Evolutionary conservation across 1,140 invertebrate species (phyloP), one percentile per base, ranked within the genome.

Genomic region (Mamestra configurata): DNA sequence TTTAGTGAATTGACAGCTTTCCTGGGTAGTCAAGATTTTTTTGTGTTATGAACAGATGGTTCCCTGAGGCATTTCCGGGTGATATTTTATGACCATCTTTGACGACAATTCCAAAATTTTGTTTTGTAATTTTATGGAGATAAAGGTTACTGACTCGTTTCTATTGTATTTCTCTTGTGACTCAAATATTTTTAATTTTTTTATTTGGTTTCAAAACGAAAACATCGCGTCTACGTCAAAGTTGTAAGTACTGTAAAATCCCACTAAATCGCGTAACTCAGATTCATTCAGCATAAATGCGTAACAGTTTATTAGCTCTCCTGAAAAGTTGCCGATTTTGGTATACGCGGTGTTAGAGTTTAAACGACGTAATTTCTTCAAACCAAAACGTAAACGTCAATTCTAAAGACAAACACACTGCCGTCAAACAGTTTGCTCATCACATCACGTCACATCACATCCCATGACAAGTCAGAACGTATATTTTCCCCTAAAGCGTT

Each of bases 1-100:
- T 70, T 46, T 46, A 70, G 40, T 27, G 8, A 70, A 53, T 71
- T 71, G 24, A 53, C 46, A 53, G 8, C 7, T 13, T 53, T 35
- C 35, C n/a, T 71, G 11, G n/a, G 61, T 24, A 31, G 24, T 53
- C 27, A 18, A 18, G 68, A 71, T 35, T 0, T 20, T n/a, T 31
- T 20, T 35, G 46, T 31, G 13, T 53, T 35, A 22, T 10, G 15
- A 4, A 1, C 31, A 35, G 31, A n/a, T n/a, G 15, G 15, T 46
- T 51, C 1, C 27, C n/a, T 0, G n/a, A 35, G 49, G 68, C n/a
- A 51, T 13, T 18, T 11, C 11, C n/a, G n/a, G 22, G 24, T 20
- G 0, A 27, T 27, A 53, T 71, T 53, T 51, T 35, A 35, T 18
- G 27, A n/a, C 13, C 11, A 1, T 18, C 3, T 53, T 53, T 31